These are phyloP conservation scores for Ginglymostoma cirratum DNA, from an alignment of 2,113 vertebrate species.

Conservation along the genomic window DNA sequence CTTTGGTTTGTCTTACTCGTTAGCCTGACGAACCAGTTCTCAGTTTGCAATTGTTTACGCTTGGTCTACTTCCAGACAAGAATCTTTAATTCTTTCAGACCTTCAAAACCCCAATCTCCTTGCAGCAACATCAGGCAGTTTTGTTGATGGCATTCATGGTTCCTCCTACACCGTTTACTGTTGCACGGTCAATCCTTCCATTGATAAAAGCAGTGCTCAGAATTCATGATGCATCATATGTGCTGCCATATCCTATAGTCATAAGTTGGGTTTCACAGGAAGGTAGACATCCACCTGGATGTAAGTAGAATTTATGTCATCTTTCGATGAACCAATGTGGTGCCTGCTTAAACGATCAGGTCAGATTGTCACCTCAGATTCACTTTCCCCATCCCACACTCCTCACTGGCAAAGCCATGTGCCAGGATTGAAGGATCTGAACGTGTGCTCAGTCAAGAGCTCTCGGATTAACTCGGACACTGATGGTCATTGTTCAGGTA, in stretches of 20 bases:
- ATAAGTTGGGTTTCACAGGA: background rate
- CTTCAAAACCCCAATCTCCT: background rate
- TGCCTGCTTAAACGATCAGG: background rate
- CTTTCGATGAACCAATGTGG: background rate
- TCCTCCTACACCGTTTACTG: background rate
- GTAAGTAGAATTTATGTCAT: background rate
- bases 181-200: background rate
- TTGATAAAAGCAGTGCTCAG: background rate
- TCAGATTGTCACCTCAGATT: background rate
- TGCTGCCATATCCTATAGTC: background rate
- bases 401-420: background rate
- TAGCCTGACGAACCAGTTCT: background rate
- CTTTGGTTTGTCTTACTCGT: background rate
- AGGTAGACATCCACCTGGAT: background rate
- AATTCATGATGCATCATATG: background rate
- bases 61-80: background rate
- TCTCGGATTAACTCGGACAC: background rate
- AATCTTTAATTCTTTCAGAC: background rate
- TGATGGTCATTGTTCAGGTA: background rate
- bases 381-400: background rate
- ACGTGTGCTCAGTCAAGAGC: background rate
- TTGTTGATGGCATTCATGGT: background rate
- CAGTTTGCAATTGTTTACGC: background rate
- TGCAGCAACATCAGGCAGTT: background rate
- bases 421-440: background rate